Conservation (phyloP, 2,797 vertebrate species). For the Graptemys geographica region DNA sequence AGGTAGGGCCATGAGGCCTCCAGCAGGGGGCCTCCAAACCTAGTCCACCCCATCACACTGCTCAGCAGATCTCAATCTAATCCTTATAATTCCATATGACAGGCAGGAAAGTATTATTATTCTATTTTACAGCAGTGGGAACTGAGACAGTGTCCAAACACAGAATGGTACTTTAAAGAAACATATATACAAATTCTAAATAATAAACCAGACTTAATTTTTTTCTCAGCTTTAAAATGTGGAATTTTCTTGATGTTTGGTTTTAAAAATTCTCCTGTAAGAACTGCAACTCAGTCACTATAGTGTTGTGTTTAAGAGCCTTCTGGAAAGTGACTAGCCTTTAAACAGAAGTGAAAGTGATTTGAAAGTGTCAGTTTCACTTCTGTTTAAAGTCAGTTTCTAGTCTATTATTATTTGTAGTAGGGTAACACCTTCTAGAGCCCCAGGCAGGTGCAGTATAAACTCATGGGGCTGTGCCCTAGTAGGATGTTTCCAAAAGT, state of each 20-base stretch:
- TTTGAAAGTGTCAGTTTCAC: not conserved
- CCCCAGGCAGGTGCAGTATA: not conserved
- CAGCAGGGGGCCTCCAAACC: too few species aligned
- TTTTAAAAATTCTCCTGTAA: not conserved
- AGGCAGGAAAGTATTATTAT: not conserved
- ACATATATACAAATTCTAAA: not conserved
- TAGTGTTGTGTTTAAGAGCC: not conserved
- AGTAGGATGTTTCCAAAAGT: not conserved
- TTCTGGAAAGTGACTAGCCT: not conserved
- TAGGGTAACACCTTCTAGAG: not conserved
- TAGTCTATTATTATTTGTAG: not conserved
- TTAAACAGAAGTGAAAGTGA: not conserved
- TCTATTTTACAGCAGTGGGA: not conserved
- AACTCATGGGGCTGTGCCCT: not conserved
- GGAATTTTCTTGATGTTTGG: not conserved
- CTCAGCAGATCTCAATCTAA: not conserved
- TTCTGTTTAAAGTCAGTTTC: not conserved
- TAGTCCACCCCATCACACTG: too few species aligned
- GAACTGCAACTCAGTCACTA: not conserved
- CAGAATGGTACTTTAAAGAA: not conserved
- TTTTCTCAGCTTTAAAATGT: not conserved
- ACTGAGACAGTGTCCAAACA: not conserved
- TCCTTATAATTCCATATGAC: not conserved
- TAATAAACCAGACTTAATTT: not conserved
- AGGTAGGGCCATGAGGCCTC: too few species aligned